Percentiles rank a stretch among this genome's conserved stretches.
phyloP scores from a whole-genome alignment of 2,113 vertebrate genomes.

The Tupaia tana region DNA sequence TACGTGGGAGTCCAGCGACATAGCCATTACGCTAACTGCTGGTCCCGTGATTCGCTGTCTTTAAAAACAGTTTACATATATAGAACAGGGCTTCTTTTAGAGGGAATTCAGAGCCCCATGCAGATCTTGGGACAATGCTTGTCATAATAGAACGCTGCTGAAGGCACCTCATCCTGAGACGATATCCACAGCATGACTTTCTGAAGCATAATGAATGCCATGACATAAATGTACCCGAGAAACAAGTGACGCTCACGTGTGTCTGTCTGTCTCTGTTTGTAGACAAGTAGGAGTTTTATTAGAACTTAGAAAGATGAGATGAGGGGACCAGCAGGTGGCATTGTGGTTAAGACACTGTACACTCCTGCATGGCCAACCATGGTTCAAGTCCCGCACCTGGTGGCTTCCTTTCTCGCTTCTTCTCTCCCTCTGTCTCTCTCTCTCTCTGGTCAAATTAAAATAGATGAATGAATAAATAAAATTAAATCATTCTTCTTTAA shows the following conservation, averaged over 20 bases:
- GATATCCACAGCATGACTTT: background rate
- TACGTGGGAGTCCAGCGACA: too few species aligned
- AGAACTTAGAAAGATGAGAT: background rate
- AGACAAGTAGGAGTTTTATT: background rate
- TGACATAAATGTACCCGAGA: background rate
- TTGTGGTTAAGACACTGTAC: too few species aligned
- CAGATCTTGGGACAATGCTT: background rate
- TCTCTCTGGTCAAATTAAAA: too few species aligned
- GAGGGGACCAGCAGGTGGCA: background rate
- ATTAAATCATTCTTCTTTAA: too few species aligned
- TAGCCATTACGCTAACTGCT: too few species aligned
- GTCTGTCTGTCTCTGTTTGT: background rate
- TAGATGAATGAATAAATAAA: too few species aligned
- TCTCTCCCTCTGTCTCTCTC: too few species aligned
- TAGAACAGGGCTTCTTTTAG: background rate
- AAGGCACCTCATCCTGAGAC: background rate
- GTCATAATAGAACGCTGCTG: background rate
- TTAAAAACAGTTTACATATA: background rate
- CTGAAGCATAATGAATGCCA: background rate
- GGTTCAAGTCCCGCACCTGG: too few species aligned
- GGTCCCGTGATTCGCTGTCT: background rate
- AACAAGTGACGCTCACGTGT: accelerated
- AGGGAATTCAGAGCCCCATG: background rate
- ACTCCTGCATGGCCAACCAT: too few species aligned
- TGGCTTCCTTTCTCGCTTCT: too few species aligned